A percentile compares a stretch with the other conserved stretches of the same genome.
Evolutionary conservation across 2,888 invertebrate species (phyloP).

Genomic region (Hesperia comma): DNA sequence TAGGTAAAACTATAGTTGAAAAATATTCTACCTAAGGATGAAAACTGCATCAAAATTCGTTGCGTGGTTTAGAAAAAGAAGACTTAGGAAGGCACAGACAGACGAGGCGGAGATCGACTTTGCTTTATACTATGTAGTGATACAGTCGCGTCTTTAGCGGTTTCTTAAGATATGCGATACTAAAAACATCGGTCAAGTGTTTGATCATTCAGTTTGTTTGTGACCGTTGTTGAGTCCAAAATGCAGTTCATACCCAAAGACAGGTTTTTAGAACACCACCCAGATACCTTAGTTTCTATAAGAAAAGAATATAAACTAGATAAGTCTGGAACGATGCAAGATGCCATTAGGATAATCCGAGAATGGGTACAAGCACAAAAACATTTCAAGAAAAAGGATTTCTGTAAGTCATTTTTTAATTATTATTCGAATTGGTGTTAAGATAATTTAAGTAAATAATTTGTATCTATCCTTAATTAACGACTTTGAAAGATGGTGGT

Average conservation of each 20-base stretch:
- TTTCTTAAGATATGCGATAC: too few species aligned
- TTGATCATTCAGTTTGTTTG: neutral
- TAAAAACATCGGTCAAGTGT: neutral
- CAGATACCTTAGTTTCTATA: conserved; percentile 11
- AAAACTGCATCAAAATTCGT: too few species aligned
- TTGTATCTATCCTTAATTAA: too few species aligned
- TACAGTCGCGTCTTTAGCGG: too few species aligned
- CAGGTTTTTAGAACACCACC: conserved; percentile 2
- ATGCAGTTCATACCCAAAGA: conserved; percentile 29
- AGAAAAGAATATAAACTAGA: conserved; percentile 26
- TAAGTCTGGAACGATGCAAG: conserved; percentile 21
- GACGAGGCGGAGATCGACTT: too few species aligned
- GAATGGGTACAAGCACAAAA: conserved; percentile 57
- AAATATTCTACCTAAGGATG: too few species aligned
- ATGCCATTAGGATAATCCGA: conserved; percentile 51
- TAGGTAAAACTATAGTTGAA: too few species aligned
- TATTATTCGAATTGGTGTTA: neutral
- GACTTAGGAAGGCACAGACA: too few species aligned
- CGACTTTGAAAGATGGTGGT: too few species aligned
- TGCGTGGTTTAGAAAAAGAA: too few species aligned
- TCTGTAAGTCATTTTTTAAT: conserved; percentile 49
- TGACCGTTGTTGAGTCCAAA: neutral
- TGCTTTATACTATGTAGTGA: too few species aligned
- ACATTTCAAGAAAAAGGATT: conserved; percentile 55
- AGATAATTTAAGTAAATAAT: too few species aligned